These are phyloP conservation scores for Anastatus disparis DNA, from an alignment of 1,140 invertebrate genomes.

Conservation along the genomic window DNA sequence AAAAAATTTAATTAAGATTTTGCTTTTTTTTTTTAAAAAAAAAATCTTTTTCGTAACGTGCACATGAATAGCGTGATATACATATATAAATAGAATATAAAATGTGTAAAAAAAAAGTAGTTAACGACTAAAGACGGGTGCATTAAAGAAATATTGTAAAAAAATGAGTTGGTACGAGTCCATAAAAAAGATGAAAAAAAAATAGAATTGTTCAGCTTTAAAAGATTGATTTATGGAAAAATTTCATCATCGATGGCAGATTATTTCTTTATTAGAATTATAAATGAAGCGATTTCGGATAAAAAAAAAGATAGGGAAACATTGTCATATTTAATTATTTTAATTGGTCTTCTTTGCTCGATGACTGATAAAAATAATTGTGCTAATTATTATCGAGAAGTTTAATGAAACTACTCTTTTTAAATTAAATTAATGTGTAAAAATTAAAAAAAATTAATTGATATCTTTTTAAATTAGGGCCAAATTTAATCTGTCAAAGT, in stretches of 20 bases:
- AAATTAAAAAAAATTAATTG: too few species aligned
- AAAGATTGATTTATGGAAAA: background rate
- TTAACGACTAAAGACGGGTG: background rate
- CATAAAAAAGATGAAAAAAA: too few species aligned
- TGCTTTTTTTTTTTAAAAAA: background rate
- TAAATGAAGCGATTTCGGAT: background rate
- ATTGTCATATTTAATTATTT: background rate
- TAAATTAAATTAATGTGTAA: background rate
- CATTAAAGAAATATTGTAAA: slow-evolving; percentile 1
- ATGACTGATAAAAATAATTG: background rate
- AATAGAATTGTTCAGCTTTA: background rate
- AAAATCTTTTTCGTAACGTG: background rate
- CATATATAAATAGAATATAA: slow-evolving; percentile 22
- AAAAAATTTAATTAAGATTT: too few species aligned
- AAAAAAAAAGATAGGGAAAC: background rate
- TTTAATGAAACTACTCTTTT: background rate
- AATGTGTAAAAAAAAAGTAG: slow-evolving; percentile 14
- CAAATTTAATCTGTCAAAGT: too few species aligned
- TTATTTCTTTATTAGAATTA: background rate
- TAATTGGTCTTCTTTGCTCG: background rate
- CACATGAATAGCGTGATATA: background rate
- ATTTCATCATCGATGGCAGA: background rate
- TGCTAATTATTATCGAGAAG: too few species aligned
- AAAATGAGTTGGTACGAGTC: background rate
- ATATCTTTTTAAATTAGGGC: too few species aligned